Conservation (phyloP, 2,113 vertebrate species). For the Himantopus leucocephalus region DNA sequence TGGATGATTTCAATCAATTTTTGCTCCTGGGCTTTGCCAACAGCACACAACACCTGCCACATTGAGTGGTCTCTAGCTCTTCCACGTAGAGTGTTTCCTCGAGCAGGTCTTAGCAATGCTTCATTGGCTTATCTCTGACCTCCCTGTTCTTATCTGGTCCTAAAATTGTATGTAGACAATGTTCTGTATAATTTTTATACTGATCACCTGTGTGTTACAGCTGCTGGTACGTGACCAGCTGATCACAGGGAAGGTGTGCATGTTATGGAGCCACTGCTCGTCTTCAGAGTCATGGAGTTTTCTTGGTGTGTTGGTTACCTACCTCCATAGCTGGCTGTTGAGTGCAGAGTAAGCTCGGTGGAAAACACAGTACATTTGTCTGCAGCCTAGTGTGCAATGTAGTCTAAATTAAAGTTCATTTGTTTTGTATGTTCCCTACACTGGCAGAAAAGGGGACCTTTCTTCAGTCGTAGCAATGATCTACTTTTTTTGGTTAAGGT, state of each 20-base stretch:
- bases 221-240: not conserved
- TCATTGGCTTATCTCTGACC: not conserved
- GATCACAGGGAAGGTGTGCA: not conserved
- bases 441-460: not conserved
- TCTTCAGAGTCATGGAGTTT: not conserved
- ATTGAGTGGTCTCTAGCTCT: fast-evolving
- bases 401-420: not conserved
- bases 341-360: not conserved
- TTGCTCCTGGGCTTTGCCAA: not conserved
- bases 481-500: not conserved
- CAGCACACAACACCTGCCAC: not conserved
- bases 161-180: not conserved
- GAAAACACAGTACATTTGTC: not conserved
- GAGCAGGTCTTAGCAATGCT: not conserved
- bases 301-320: not conserved
- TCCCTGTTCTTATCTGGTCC: not conserved
- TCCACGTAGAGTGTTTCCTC: not conserved
- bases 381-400: not conserved
- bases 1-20: not conserved
- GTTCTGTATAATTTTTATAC: not conserved
- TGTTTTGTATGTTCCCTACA: not conserved
- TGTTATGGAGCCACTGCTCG: not conserved
- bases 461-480: not conserved
- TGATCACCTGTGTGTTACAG: not conserved
- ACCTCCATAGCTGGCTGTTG: not conserved